phyloP scores from a whole-genome alignment of 2,797 vertebrate genomes.

The Loris lydekkerianus region DNA sequence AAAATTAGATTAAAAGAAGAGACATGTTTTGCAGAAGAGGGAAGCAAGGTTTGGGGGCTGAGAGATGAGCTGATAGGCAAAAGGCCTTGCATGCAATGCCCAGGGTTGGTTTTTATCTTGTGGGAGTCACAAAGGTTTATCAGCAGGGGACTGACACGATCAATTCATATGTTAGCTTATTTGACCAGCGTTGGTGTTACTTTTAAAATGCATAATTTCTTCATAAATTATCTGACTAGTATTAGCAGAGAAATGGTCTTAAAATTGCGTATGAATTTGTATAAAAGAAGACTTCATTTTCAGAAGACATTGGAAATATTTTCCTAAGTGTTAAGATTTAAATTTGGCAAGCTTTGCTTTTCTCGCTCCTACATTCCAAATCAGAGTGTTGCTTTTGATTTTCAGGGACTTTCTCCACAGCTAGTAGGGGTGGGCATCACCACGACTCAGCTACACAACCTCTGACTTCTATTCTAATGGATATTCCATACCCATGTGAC shows the following conservation, averaged over 20 bases:
- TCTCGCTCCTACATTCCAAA: constrained; percentile 27
- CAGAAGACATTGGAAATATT: constrained; percentile 30
- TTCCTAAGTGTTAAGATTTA: constrained; percentile 35
- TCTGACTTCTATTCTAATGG: not conserved
- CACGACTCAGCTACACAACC: not conserved
- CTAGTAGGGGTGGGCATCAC: not conserved
- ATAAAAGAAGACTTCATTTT: constrained; percentile 42
- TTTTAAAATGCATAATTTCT: constrained; percentile 19
- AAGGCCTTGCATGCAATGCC: not conserved
- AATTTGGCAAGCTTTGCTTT: not conserved
- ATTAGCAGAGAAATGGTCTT: constrained; percentile 34
- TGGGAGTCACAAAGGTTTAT: not conserved
- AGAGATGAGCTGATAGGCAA: not conserved
- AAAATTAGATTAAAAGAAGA: not conserved
- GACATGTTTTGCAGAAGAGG: not conserved
- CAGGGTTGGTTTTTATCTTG: not conserved
- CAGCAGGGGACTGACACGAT: not conserved
- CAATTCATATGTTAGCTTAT: not conserved
- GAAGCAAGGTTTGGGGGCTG: not conserved
- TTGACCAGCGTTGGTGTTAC: not conserved
- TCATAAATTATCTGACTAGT: constrained; percentile 17
- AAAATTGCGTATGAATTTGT: not conserved
- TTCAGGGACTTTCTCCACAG: not conserved
- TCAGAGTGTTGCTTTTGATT: not conserved
- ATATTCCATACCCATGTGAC: not conserved